phyloP scores from a whole-genome alignment of 2,797 vertebrate species.

The Crenichthys baileyi region DNA sequence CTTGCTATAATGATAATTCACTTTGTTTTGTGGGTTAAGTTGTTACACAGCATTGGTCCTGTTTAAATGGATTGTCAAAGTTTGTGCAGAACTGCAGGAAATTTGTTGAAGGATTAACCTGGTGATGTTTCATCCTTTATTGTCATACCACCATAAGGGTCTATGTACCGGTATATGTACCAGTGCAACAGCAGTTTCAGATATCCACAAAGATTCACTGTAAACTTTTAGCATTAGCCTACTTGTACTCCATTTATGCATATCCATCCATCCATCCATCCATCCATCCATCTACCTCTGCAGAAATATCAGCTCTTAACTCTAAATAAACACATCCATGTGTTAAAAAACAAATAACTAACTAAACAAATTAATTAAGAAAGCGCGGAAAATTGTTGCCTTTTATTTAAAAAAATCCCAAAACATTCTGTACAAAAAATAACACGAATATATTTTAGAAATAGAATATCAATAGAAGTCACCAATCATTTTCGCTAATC shows the following conservation, averaged over 20 bases:
- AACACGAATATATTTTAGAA: not conserved
- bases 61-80: not conserved
- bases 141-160: not conserved
- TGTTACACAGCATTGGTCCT: not conserved
- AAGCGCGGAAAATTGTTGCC: not conserved
- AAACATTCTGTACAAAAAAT: not conserved
- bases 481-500: slow-evolving; percentile 20
- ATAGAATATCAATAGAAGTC: not conserved
- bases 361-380: not conserved
- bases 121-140: not conserved
- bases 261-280: not conserved
- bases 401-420: not conserved
- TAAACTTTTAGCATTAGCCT: not conserved
- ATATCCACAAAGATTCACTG: not conserved
- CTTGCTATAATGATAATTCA: not conserved
- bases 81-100: not conserved
- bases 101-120: not conserved
- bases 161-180: not conserved
- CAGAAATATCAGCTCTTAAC: not conserved
- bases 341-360: not conserved
- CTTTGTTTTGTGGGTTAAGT: not conserved
- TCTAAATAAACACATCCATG: not conserved
- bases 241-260: not conserved
- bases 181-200: not conserved
- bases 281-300: not conserved